These are phyloP conservation scores for Cyprinella venusta DNA, from an alignment of 2,797 vertebrate genomes.

Conservation along the genomic window DNA sequence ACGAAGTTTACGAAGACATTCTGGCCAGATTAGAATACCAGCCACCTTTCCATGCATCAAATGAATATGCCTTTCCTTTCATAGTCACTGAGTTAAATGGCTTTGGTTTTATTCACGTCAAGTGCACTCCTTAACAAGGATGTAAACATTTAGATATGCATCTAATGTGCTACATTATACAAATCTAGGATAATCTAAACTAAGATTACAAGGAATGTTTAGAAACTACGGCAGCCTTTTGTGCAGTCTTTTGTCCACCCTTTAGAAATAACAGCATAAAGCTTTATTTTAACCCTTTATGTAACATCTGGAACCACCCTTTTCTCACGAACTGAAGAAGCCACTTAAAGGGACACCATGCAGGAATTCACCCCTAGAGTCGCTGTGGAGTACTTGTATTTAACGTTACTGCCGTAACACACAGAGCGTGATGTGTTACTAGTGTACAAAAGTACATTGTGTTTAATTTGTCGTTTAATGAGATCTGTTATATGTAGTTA, in stretches of 20 bases:
- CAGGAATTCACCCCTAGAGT: too few species aligned
- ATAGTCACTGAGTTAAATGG: neutral
- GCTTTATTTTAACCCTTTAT: neutral
- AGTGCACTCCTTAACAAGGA: neutral
- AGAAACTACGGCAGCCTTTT: neutral
- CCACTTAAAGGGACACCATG: slow-evolving; percentile 30
- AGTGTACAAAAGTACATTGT: too few species aligned
- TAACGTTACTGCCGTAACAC: too few species aligned
- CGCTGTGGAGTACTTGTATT: too few species aligned
- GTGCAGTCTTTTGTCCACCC: neutral
- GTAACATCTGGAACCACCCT: neutral
- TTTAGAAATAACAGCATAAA: slow-evolving; percentile 21
- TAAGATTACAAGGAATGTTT: neutral
- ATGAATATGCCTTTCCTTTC: neutral
- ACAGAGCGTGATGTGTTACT: too few species aligned
- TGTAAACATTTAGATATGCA: neutral
- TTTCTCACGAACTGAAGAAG: slow-evolving; percentile 57
- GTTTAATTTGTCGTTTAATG: too few species aligned
- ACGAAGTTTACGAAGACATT: neutral
- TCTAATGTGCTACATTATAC: neutral
- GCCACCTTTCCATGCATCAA: neutral
- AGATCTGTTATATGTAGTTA: too few species aligned
- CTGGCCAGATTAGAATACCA: neutral
- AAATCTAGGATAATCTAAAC: neutral
- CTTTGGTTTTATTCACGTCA: neutral